phyloP scores from a whole-genome alignment of 2,888 invertebrate genomes.

The Eilema griseolum region DNA sequence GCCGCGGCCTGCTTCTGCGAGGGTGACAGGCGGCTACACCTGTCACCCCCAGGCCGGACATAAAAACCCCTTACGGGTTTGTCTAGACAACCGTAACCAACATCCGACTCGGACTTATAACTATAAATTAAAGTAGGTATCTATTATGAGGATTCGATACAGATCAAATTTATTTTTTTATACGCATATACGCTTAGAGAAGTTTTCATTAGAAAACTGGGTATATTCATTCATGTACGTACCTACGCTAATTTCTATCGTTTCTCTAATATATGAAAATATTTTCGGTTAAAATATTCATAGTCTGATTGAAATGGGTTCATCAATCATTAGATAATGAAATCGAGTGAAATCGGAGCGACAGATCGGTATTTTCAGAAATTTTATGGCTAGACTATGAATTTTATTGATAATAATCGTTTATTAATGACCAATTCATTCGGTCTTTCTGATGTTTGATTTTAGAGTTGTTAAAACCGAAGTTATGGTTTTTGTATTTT shows the following conservation, averaged over 20 bases:
- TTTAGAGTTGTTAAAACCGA: background rate
- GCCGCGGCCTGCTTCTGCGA: too few species aligned
- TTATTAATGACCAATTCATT: background rate
- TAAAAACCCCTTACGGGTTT: too few species aligned
- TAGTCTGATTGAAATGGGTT: background rate
- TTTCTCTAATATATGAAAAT: constrained; percentile 2
- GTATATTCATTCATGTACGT: too few species aligned
- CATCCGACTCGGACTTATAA: too few species aligned
- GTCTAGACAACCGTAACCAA: too few species aligned
- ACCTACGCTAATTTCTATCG: background rate
- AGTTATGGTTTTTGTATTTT: background rate
- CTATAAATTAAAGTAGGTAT: too few species aligned
- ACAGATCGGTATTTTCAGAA: constrained; percentile 26
- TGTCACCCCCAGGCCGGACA: too few species aligned
- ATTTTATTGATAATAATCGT: background rate
- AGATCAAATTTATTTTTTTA: too few species aligned
- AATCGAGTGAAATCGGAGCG: constrained; percentile 22
- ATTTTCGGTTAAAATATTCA: background rate
- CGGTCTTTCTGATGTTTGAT: background rate
- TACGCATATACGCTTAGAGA: too few species aligned
- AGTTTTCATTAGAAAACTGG: too few species aligned
- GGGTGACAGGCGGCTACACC: too few species aligned
- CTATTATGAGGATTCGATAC: too few species aligned
- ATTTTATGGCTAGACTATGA: constrained; percentile 9
- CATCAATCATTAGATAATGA: background rate